Conservation (phyloP, 1,140 invertebrate genomes). For the Hypsibius dujardini region DNA sequence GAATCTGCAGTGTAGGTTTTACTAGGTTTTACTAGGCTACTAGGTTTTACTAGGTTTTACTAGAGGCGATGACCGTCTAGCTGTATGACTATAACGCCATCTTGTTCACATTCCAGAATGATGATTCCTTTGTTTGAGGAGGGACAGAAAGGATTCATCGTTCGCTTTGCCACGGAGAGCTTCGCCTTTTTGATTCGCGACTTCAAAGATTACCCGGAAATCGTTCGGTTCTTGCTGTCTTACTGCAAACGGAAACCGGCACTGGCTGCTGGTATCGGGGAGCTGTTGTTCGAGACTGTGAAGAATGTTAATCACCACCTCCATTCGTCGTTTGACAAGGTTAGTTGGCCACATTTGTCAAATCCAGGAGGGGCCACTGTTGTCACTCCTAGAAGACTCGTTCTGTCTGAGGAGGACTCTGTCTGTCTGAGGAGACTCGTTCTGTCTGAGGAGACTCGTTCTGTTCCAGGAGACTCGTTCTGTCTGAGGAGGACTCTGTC, state of each 20-base stretch:
- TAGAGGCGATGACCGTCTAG: no score
- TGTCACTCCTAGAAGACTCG: not conserved
- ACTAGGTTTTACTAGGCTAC: no score
- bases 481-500: no score
- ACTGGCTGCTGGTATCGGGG: not conserved
- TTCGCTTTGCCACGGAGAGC: constrained; percentile 77
- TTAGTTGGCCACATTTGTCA: not conserved
- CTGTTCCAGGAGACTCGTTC: no score
- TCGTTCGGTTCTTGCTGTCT: not conserved
- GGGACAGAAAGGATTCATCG: constrained; percentile 54
- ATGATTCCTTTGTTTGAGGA: constrained; percentile 55
- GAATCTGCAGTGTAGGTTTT: constrained; percentile 7
- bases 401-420: not conserved
- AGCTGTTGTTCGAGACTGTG: not conserved
- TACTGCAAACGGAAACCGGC: not conserved
- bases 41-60: no score
- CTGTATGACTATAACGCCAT: no score
- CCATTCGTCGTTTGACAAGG: not conserved
- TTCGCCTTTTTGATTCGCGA: constrained; percentile 67
- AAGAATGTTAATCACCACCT: constrained; percentile 7
- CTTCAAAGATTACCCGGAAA: not conserved
- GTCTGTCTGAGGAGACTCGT: no score
- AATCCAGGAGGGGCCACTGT: not conserved
- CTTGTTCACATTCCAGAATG: constrained; percentile 32
- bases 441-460: no score